phyloP scores from a whole-genome alignment of 2,797 vertebrate genomes.

The Artibeus jamaicensis region DNA sequence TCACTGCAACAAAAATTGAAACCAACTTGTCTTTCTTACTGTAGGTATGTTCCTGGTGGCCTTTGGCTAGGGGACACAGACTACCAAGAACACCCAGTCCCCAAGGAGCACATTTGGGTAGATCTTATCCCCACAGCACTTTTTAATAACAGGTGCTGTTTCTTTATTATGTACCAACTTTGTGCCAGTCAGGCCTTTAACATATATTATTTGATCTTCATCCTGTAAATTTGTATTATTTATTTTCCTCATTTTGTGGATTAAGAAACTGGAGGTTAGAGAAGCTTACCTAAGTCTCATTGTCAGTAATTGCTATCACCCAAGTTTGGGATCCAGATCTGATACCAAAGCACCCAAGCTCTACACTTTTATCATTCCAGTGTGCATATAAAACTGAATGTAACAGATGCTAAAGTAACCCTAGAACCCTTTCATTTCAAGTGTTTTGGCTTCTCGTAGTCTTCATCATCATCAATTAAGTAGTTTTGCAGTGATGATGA shows the following conservation, averaged over 20 bases:
- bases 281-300: background rate
- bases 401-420: background rate
- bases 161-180: background rate
- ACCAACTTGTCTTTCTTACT: background rate
- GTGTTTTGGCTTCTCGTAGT: background rate
- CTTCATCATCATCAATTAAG: background rate
- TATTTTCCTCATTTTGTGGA: slow-evolving; percentile 13
- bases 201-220: background rate
- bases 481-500: background rate
- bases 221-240: background rate
- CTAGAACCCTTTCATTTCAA: background rate
- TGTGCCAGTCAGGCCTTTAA: background rate
- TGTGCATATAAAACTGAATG: background rate
- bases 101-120: background rate
- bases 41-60: background rate
- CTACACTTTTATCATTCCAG: background rate
- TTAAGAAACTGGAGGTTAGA: background rate
- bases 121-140: background rate
- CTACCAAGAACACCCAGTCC: background rate
- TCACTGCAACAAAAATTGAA: background rate
- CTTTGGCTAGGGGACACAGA: background rate
- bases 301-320: background rate
- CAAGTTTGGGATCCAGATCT: slow-evolving; percentile 8
- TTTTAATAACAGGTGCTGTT: background rate
- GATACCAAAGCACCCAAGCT: background rate